Base-by-base conservation (phyloP, 2,113 vertebrate species). In the Hippocampus mohnikei region DNA sequence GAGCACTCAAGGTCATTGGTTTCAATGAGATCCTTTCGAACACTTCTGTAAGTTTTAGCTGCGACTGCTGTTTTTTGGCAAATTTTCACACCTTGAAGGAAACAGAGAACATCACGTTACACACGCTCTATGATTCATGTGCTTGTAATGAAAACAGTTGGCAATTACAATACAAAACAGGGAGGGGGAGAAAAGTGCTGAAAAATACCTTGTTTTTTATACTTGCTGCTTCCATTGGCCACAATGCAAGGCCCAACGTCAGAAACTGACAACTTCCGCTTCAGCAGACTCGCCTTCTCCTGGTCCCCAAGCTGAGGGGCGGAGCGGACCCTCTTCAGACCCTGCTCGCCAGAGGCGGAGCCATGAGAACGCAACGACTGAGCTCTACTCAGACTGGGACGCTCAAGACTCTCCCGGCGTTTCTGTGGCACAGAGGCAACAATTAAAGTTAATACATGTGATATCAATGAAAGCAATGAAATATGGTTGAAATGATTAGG, bases 1-100 rank as follows among this genome's bases (percentile, higher is more conserved):
- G 97, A 94, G 71, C 96, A 98, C 67, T 99, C 97, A 73, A 98
- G 92, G 85, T 99, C 96, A 8, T 83, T 91, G 48, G 88, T 85
- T 74, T 98, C 94, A 73, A 98, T 86, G 78, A 94, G 85, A 72
- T 94, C 77, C 75, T 76, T 66, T 25, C 93, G 92, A 78, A 95
- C 53, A 48, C 69, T 74, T 77, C 85, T 89, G 70, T 73, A 87
- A 76, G 76, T 66, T 77, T 92, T 87, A 25, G 88, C 83, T 86
- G 93, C 87, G 46, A 87, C 81, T 40, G 79, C 78, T 1, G 74
- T 65, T 60, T 79, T 8, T 6, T 87, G 90, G 71, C 84, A 89
- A 79, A 76, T 80, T 10, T 53, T 55, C 74, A 92, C 87, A 92
- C 90, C 83, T 87, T 0, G 13, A 60, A 20, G 27, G 8, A 12